Conservation (phyloP, 2,113 vertebrate species). For the Catagonus wagneri region DNA sequence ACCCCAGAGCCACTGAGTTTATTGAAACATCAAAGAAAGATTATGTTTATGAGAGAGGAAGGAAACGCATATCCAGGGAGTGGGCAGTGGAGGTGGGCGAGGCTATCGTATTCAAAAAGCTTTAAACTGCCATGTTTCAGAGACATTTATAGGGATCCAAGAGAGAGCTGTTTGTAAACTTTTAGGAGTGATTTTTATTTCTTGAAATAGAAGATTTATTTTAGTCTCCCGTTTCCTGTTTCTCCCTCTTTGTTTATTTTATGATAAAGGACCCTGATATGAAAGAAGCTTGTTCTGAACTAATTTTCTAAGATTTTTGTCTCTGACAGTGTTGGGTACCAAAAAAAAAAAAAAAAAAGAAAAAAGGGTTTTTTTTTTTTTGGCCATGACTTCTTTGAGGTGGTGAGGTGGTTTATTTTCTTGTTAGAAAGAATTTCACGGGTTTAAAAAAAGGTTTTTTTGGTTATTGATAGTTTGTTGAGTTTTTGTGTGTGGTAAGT, state of each 20-base stretch:
- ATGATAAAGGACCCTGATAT: background rate
- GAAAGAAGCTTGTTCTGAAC: background rate
- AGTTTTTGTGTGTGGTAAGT: background rate
- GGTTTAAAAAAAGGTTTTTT: background rate
- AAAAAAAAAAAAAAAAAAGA: background rate
- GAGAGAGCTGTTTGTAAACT: background rate
- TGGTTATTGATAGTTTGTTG: background rate
- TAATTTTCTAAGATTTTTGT: slow-evolving; percentile 36
- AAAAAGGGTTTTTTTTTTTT: too few relatives aligned
- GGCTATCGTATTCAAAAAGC: background rate
- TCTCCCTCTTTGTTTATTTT: slow-evolving; percentile 43
- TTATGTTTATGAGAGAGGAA: background rate
- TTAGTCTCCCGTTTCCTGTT: slow-evolving; percentile 53
- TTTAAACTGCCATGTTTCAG: background rate
- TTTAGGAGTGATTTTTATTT: background rate
- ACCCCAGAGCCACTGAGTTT: background rate
- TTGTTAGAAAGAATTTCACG: background rate
- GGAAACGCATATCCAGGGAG: background rate
- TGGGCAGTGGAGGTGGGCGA: too few relatives aligned
- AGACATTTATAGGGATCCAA: slow-evolving; percentile 5
- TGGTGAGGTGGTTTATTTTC: background rate
- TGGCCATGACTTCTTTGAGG: background rate
- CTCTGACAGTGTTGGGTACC: background rate
- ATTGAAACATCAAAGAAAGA: background rate
- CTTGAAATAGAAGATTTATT: slow-evolving; percentile 19